Conservation (phyloP, 2,797 vertebrate genomes). For the Gambelia wislizenii region DNA sequence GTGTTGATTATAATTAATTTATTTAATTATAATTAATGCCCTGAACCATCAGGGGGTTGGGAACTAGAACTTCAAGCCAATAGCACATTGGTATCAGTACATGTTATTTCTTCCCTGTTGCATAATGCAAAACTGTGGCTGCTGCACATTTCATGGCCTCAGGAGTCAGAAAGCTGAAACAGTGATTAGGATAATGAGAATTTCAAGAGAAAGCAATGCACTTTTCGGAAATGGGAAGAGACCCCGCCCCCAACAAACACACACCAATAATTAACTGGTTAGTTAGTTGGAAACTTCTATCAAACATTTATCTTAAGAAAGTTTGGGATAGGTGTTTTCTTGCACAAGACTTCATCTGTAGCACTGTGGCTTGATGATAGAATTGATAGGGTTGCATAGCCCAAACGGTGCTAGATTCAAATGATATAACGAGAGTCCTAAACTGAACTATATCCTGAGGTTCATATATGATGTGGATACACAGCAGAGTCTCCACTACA, state of each 20-base stretch:
- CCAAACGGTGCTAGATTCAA: background rate
- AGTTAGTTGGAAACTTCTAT: background rate
- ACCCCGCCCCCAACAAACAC: too few relatives aligned
- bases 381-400: background rate
- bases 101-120: background rate
- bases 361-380: background rate
- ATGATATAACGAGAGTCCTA: background rate
- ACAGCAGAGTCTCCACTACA: background rate
- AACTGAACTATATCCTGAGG: background rate
- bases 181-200: background rate
- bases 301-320: background rate
- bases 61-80: slow-evolving; percentile 5
- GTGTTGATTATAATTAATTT: too few relatives aligned
- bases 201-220: background rate
- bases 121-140: slow-evolving; percentile 11
- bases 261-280: background rate
- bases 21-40: background rate
- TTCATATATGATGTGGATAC: background rate
- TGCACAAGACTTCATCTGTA: background rate
- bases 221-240: background rate
- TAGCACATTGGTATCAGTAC: background rate
- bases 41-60: background rate
- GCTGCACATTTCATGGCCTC: slow-evolving; percentile 7
- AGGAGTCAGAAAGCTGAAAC: background rate
- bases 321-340: background rate